Conservation (phyloP, 2,113 vertebrate genomes). For the Elachura formosa region DNA sequence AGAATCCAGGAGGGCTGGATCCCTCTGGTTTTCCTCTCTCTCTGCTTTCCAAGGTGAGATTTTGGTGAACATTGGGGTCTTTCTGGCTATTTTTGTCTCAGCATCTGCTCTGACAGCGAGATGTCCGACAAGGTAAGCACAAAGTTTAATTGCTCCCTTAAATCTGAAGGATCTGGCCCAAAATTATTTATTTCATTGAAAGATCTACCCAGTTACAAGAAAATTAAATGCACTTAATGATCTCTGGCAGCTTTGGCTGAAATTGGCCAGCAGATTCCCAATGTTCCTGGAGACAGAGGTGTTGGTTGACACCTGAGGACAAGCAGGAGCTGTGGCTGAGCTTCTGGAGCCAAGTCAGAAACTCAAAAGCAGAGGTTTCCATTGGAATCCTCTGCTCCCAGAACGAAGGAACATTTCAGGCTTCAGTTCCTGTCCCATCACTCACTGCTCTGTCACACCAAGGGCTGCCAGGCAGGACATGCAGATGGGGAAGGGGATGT, state of each 20-base stretch:
- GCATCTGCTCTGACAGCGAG: neutral
- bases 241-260: neutral
- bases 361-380: neutral
- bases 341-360: neutral
- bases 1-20: neutral
- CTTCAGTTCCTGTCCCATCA: neutral
- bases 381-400: neutral
- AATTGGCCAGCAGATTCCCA: neutral
- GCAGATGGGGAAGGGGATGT: neutral
- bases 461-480: neutral
- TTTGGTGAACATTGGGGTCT: neutral
- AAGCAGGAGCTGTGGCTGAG: neutral
- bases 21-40: neutral
- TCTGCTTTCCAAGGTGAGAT: neutral
- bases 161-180: neutral
- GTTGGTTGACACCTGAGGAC: neutral
- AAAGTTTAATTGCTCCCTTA: neutral
- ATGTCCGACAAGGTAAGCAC: fast-evolving
- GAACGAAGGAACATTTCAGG: neutral
- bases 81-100: neutral
- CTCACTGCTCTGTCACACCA: neutral
- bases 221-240: neutral
- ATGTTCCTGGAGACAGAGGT: fast-evolving
- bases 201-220: neutral
- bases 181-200: neutral